These are phyloP conservation scores for Sus scrofa DNA, from an alignment of 2,113 vertebrate species.

Conservation along the genomic window DNA sequence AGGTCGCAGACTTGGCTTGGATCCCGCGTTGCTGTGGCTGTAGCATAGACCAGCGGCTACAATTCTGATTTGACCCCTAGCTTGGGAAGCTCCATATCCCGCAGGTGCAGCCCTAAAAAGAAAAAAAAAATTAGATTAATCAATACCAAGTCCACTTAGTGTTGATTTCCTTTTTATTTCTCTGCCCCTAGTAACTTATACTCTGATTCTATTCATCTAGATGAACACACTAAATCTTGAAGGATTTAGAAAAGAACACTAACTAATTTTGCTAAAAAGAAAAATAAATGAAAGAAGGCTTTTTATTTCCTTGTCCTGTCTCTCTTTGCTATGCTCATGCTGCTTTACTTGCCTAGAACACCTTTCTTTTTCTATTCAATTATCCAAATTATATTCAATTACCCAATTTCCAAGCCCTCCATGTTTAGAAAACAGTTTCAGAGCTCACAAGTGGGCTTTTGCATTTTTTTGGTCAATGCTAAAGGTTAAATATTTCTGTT, in stretches of 20 bases:
- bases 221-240: neutral
- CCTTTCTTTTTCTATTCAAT: neutral
- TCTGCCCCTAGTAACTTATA: neutral
- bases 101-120: too few relatives aligned
- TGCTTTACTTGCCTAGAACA: neutral
- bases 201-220: neutral
- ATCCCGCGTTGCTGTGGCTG: too few relatives aligned
- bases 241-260: neutral
- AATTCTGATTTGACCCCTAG: too few relatives aligned
- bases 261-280: slow-evolving; percentile 15
- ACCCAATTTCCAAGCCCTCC: neutral
- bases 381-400: slow-evolving; percentile 9
- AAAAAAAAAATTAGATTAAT: neutral
- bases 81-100: too few relatives aligned
- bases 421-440: slow-evolving; percentile 6
- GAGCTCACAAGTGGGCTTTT: neutral
- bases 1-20: too few relatives aligned
- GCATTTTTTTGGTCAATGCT: neutral
- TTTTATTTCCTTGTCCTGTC: neutral
- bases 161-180: neutral
- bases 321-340: neutral
- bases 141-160: neutral
- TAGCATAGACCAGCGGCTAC: too few relatives aligned
- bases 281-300: neutral
- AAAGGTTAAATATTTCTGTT: slow-evolving; percentile 43